phyloP scores from a whole-genome alignment of 30 jellyfish, hydroid and myxozoan genomes.

The Hydractinia symbiolongicarpus region DNA sequence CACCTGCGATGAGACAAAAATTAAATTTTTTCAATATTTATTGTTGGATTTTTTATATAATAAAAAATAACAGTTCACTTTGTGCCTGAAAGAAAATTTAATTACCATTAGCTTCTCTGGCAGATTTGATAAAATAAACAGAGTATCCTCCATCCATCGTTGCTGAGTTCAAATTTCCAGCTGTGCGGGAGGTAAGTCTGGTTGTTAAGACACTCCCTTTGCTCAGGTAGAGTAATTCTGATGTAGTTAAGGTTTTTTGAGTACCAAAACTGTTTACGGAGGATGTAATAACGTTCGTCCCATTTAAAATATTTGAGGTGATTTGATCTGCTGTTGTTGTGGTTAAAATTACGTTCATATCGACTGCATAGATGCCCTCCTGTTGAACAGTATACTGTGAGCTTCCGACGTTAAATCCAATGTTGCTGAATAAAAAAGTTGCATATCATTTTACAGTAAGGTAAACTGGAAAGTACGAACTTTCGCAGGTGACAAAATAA shows the following conservation, averaged over 20 bases:
- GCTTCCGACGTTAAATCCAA: slow-evolving; percentile 48
- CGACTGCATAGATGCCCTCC: slow-evolving; percentile 1
- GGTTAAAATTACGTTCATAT: neutral
- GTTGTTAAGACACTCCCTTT: neutral
- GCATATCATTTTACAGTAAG: neutral
- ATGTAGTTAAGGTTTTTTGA: neutral
- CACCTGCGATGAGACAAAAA: neutral
- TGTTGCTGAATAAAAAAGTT: slow-evolving; percentile 42
- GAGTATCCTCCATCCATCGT: slow-evolving; percentile 18
- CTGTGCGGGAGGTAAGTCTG: neutral
- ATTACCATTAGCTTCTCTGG: neutral
- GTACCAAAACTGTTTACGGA: neutral
- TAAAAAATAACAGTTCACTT: neutral
- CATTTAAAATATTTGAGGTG: neutral
- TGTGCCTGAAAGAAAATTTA: too few species aligned
- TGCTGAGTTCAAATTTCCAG: slow-evolving; percentile 1
- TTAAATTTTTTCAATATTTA: neutral
- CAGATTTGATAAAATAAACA: slow-evolving; percentile 1
- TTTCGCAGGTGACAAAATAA: neutral
- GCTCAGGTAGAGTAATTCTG: slow-evolving; percentile 7
- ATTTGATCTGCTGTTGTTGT: neutral
- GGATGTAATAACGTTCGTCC: neutral
- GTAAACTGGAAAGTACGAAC: neutral
- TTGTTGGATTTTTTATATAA: neutral
- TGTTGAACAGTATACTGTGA: slow-evolving; percentile 44